Evolutionary conservation across 2,888 invertebrate genomes (phyloP), one percentile per base, ranked within the genome.

Genomic region (Ischnus inquisitorius): DNA sequence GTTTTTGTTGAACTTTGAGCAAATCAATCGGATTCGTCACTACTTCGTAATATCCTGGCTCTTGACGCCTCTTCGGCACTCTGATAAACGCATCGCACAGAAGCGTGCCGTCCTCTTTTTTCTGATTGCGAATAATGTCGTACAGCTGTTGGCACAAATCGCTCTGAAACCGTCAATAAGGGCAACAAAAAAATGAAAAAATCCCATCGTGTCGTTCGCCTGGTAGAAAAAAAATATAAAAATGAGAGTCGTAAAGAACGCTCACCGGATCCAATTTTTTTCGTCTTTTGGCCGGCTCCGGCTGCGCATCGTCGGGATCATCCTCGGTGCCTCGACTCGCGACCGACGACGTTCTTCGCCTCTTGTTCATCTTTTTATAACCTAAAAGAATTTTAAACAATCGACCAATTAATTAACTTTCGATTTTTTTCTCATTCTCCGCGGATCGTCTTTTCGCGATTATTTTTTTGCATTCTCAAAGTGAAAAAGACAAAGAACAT

Each of bases 11-110:
- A 2, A 99, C 98, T 94, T 97, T 96, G 57, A 99, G 94, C 91
- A 99, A 95, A 94, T 99, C 99, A 92, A 99, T 99, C 1, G 99
- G 99, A 92, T 98, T 98, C 6, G 96, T 95, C 1, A 99, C 98
- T 48, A 98, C 97, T 94, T 98, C 98, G 93, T 98, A 98, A 92
- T 98, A 98, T 77, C 97, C 96, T 1, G 98, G 98, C 91, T 98
- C 98, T 91, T 97, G 98, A 80, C 99, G 95, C 82, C 98, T 95
- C 92, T 99, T 99, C 0, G 99, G 99, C 10, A 97, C 98, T 88
- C 99, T 95, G 88, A 99, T 98, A 92, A 99, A 99, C 0, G 98
- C 96, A 93, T 99, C 99, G 94, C 99, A 99, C 4, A 99, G 93
- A 88, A 98, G 94, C 0, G 96, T 95, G 0, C 99, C 99, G 94